Base-by-base conservation (phyloP, 1,140 invertebrate genomes). In the Campodea augens region DNA sequence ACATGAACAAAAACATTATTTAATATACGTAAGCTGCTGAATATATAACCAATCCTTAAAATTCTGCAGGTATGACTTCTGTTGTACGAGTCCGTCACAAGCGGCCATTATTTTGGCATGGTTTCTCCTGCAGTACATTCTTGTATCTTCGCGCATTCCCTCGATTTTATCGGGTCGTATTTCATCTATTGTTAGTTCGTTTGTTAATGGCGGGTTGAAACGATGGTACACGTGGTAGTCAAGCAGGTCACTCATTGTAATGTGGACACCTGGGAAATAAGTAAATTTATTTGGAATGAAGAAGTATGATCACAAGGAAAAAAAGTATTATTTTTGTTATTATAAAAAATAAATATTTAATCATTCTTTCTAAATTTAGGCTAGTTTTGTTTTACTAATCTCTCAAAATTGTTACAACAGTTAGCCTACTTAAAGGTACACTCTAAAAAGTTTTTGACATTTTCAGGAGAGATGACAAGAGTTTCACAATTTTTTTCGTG, bases 141-240 rank as follows among this genome's bases (percentile, higher is more conserved):
- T 56, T 0, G 81, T 74, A 61, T 81, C 78, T 29, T 66, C 60
- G 50, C 77, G 67, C 29, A 81, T 53, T 54, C 68, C 69, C 39
- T 64, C 57, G 1, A 78, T 56, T 55, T 78, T 79, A 5, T 73
- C 73, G 3, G 74, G 70, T 49, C 78, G 63, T 29, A 78, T 83
- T 62, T 93, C 89, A 55, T 87, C 83, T 66, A 96, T 77, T 2
- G 71, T 67, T 20, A 87, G 67, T 56, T 82, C 74, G 57, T 88
- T 79, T 39, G 77, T 78, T 25, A 93, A 64, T 53, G 88, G 87
- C 0, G 90, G 90, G 64, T 93, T 93, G 58, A 95, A 82, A 5
- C 90, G 72, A 56, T 75, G 93, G 60, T 96, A 96, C 18, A 73
- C 70, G 19, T 75, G 66, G 1, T 73, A 69, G 13, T 81, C 79